phyloP scores from a whole-genome alignment of 2,888 invertebrate genomes.

The Zonitis immaculata region DNA sequence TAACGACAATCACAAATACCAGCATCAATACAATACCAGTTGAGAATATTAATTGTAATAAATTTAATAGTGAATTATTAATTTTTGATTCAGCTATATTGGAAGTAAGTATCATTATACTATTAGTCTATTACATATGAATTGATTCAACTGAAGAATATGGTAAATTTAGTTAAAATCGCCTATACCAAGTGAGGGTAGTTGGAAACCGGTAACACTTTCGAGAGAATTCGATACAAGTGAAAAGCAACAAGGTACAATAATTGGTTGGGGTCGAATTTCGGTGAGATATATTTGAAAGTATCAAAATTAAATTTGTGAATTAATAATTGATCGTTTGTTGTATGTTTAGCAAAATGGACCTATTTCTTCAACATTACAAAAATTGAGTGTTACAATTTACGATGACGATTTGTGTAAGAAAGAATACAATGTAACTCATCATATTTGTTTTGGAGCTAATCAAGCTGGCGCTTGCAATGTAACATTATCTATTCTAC shows the following conservation, averaged over 20 bases:
- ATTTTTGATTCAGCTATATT: slow-evolving; percentile 29
- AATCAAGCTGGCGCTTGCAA: slow-evolving; percentile 30
- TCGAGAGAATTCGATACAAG: slow-evolving; percentile 20
- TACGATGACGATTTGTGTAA: slow-evolving; percentile 28
- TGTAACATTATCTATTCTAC: no score
- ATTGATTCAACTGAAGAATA: not conserved
- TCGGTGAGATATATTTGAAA: slow-evolving; percentile 21
- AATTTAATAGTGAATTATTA: slow-evolving; percentile 22
- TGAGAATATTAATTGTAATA: slow-evolving; percentile 25
- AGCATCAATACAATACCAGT: slow-evolving; percentile 23
- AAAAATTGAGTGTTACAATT: slow-evolving; percentile 29
- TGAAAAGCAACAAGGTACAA: slow-evolving; percentile 22
- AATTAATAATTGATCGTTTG: slow-evolving; percentile 3
- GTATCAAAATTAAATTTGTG: not conserved
- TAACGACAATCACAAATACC: slow-evolving; percentile 23
- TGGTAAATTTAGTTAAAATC: slow-evolving; percentile 15
- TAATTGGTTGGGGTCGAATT: slow-evolving; percentile 31
- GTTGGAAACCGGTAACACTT: slow-evolving; percentile 26
- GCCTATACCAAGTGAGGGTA: slow-evolving; percentile 24
- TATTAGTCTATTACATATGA: no score
- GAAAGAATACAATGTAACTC: slow-evolving; percentile 17
- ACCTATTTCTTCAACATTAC: slow-evolving; percentile 23
- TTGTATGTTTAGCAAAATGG: slow-evolving; percentile 28
- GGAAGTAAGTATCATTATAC: slow-evolving; percentile 26
- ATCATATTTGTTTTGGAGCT: slow-evolving; percentile 34